Percentiles rank a stretch among this genome's conserved stretches.
phyloP scores from a whole-genome alignment of 2,797 vertebrate genomes.

The Cuniculus paca region DNA sequence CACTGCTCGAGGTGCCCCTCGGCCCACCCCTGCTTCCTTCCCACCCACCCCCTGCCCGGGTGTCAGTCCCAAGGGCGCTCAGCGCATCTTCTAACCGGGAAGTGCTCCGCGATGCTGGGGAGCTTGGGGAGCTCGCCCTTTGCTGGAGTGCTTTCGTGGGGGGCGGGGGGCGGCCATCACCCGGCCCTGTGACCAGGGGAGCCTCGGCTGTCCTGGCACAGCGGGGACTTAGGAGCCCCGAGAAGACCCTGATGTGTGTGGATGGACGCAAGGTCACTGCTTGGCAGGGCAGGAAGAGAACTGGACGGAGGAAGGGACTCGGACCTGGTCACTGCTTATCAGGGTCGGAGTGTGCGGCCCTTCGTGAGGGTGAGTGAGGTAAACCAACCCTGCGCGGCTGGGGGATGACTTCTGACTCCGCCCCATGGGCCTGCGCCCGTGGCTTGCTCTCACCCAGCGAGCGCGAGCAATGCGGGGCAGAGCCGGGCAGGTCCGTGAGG shows the following conservation, averaged over 20 bases:
- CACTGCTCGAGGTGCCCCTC: background rate
- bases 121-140: background rate
- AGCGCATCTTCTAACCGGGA: background rate
- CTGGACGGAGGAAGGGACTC: background rate
- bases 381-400: background rate
- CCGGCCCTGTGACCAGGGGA: background rate
- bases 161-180: background rate
- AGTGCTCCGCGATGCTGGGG: background rate
- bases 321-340: background rate
- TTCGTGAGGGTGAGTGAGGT: too few species aligned
- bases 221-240: background rate
- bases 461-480: background rate
- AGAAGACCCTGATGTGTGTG: background rate
- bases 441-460: background rate
- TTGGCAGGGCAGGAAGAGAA: background rate
- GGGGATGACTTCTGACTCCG: background rate
- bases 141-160: background rate
- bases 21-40: background rate
- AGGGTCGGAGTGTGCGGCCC: background rate
- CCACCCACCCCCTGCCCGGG: background rate
- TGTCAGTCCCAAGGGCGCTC: background rate
- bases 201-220: background rate
- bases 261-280: background rate
- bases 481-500: background rate
- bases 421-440: background rate